Conservation (phyloP, 2,113 vertebrate genomes). For the Lutjanus erythropterus region DNA sequence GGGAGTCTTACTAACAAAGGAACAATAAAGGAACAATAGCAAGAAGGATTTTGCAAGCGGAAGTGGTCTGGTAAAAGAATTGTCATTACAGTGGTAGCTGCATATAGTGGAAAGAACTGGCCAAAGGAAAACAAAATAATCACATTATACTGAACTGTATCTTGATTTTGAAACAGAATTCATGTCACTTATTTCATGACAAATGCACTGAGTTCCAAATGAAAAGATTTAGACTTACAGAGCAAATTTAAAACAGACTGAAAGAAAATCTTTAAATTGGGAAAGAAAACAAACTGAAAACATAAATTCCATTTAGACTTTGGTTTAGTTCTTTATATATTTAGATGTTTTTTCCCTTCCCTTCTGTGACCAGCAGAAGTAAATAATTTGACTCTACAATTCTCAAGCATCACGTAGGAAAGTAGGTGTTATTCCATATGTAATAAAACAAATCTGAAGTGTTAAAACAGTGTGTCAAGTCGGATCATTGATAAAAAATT, state of each 20-base stretch:
- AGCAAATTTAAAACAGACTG: slow-evolving; percentile 26
- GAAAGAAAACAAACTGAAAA: slow-evolving; percentile 46
- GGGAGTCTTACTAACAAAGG: slow-evolving; percentile 35
- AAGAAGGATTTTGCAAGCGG: slow-evolving; percentile 51
- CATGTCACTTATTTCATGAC: slow-evolving; percentile 35
- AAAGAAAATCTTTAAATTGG: slow-evolving; percentile 25
- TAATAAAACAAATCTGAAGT: slow-evolving; percentile 22
- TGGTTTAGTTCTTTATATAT: slow-evolving; percentile 66
- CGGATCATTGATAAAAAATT: slow-evolving; percentile 19
- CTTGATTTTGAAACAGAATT: slow-evolving; percentile 31
- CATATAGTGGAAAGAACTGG: slow-evolving; percentile 64
- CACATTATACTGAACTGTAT: slow-evolving; percentile 14
- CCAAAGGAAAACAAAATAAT: slow-evolving; percentile 50
- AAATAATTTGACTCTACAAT: slow-evolving; percentile 47
- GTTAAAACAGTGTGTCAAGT: slow-evolving; percentile 41
- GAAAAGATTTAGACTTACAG: slow-evolving; percentile 23
- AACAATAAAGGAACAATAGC: slow-evolving; percentile 46
- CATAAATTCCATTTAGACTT: slow-evolving; percentile 65
- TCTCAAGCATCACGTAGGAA: slow-evolving; percentile 38
- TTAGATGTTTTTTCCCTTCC: slow-evolving; percentile 54
- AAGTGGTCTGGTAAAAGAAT: slow-evolving; percentile 53
- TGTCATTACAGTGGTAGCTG: slow-evolving; percentile 52
- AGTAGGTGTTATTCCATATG: slow-evolving; percentile 34
- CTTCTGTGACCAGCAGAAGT: slow-evolving; percentile 75
- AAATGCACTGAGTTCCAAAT: slow-evolving; percentile 43